phyloP scores from a whole-genome alignment of 2,888 invertebrate species.

The Actias luna region DNA sequence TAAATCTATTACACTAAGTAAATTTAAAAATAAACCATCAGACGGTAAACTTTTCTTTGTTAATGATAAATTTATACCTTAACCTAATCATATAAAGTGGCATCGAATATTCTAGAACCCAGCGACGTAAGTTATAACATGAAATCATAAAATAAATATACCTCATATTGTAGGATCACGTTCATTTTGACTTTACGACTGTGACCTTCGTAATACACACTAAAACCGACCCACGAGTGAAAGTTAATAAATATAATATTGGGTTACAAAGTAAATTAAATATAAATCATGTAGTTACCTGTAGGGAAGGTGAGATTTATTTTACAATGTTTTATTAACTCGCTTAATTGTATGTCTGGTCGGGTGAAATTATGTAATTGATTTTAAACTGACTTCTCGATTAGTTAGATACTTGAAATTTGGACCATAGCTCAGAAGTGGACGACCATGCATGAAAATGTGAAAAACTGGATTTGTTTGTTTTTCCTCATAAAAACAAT shows the following conservation, averaged over 20 bases:
- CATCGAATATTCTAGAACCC: background rate
- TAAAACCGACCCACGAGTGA: background rate
- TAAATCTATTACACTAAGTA: background rate
- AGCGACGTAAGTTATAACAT: background rate
- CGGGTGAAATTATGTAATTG: too few species aligned
- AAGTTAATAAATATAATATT: background rate
- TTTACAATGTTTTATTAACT: background rate
- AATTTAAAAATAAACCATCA: background rate
- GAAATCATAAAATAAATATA: slow-evolving; percentile 6
- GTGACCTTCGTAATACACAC: background rate
- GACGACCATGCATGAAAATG: too few species aligned
- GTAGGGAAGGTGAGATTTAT: background rate
- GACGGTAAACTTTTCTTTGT: background rate
- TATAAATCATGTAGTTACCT: background rate
- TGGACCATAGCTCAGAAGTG: too few species aligned
- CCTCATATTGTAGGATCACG: background rate
- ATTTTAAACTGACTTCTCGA: too few species aligned
- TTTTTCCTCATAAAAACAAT: too few species aligned
- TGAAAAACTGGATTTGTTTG: too few species aligned
- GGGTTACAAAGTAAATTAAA: slow-evolving; percentile 6
- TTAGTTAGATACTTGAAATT: too few species aligned
- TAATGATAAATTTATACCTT: background rate
- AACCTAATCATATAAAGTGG: background rate
- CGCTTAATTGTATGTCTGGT: too few species aligned
- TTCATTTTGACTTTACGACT: slow-evolving; percentile 1